Evolutionary conservation across 2,113 vertebrate species (phyloP).

Genomic region (Grallaria varia): DNA sequence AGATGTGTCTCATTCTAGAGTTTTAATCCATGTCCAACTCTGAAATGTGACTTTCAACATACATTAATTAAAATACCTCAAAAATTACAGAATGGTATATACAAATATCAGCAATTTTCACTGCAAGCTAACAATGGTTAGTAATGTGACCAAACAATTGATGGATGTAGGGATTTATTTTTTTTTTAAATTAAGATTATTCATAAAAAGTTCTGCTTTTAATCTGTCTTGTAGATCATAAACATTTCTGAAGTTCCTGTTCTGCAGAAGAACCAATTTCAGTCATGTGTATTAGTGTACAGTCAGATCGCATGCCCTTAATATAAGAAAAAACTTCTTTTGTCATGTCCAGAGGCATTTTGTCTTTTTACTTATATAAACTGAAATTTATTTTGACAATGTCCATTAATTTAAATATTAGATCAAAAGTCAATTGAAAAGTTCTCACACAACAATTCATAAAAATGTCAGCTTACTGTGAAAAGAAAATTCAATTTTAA

Average conservation of each 20-base stretch:
- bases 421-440: background rate
- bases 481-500: background rate
- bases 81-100: background rate
- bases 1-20: background rate
- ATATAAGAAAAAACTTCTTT: background rate
- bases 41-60: background rate
- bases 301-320: background rate
- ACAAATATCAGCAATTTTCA: background rate
- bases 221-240: background rate
- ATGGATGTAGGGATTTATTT: accelerated
- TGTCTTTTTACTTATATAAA: background rate
- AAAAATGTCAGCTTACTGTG: background rate
- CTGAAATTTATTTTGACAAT: background rate
- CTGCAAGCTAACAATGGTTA: background rate
- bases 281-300: background rate
- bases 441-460: background rate
- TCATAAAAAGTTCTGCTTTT: background rate
- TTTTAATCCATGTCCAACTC: background rate
- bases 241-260: background rate
- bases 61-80: background rate
- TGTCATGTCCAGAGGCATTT: background rate
- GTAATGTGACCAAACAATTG: accelerated
- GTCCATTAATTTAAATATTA: background rate
- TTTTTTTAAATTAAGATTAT: background rate
- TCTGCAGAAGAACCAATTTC: background rate